Evolutionary conservation across 2,113 vertebrate genomes (phyloP).

Genomic region (Uria lomvia): DNA sequence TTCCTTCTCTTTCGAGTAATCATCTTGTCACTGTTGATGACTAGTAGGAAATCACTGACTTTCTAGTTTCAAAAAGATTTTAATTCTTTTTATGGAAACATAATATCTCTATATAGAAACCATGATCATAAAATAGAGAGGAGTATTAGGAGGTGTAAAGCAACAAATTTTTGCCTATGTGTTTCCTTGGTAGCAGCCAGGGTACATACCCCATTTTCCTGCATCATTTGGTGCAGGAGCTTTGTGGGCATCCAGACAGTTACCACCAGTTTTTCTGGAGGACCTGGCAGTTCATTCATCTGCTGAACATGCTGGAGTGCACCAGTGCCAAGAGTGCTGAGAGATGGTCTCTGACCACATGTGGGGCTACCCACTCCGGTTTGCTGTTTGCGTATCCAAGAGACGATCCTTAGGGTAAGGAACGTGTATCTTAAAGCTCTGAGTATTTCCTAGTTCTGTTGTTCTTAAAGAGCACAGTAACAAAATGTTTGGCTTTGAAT

Average conservation of each 20-base stretch:
- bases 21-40: not conserved
- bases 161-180: accelerated
- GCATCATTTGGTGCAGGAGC: not conserved
- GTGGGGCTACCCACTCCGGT: accelerated
- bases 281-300: not conserved
- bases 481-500: not conserved
- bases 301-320: not conserved
- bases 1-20: not conserved
- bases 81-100: not conserved
- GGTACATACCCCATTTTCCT: not conserved
- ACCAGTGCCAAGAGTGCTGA: not conserved
- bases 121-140: not conserved
- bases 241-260: not conserved
- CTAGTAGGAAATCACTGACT: not conserved
- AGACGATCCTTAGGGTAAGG: accelerated
- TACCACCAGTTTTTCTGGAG: not conserved
- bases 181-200: not conserved
- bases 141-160: not conserved
- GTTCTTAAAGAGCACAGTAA: not conserved
- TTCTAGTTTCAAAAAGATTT: not conserved
- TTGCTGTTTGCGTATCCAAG: not conserved
- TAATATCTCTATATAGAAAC: not conserved
- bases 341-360: accelerated
- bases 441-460: not conserved
- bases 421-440: not conserved